Base-by-base conservation (phyloP, 2,797 vertebrate species). In the Coendou prehensilis region DNA sequence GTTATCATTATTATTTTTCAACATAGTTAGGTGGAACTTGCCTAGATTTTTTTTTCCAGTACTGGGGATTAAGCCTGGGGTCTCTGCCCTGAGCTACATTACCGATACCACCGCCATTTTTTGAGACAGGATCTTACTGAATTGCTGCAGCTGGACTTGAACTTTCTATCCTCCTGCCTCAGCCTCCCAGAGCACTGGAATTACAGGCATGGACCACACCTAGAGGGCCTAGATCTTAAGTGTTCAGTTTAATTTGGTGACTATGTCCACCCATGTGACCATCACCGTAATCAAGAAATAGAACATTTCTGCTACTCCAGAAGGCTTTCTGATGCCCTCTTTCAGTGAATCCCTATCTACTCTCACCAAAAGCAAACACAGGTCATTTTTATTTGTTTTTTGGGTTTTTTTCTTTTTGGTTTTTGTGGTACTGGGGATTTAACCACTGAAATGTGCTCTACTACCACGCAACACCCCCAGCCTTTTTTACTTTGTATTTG, bases 1-100 rank as follows among this genome's bases (percentile, higher is more conserved):
- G 50, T 22, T 67, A n/a, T 56, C 37, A 76, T 87, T 52, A 50
- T 71, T 59, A 30, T 18, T 95, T 93, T 54, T 78, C 82, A 93
- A 63, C 23, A 75, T 2, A 76, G 41, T 56, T 87, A 95, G 8
- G 20, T 69, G 41, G 56, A 92, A 94, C 47, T 63, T 78, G 64
- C 52, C 45, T 9, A 69, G 37, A 59, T 47, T 26, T 30, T 15
- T 33, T 15, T 33, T 10, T 5, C 26, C 28, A 33, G 15, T 9
- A 52, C 14, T 78, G 75, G 75, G 9, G 15, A 33, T 78, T 78
- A 52, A 71, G 50, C 47, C 28, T 30, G 17, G 30, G 15, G 15
- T 33, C 75, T 78, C 17, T 50, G 75, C 26, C 41, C 47, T 78
- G 47, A 78, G 47, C 6, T 52, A 78, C 7, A 3, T 75, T 28